Conservation (phyloP, 2,888 invertebrate species). For the Seira sanloemensis region DNA sequence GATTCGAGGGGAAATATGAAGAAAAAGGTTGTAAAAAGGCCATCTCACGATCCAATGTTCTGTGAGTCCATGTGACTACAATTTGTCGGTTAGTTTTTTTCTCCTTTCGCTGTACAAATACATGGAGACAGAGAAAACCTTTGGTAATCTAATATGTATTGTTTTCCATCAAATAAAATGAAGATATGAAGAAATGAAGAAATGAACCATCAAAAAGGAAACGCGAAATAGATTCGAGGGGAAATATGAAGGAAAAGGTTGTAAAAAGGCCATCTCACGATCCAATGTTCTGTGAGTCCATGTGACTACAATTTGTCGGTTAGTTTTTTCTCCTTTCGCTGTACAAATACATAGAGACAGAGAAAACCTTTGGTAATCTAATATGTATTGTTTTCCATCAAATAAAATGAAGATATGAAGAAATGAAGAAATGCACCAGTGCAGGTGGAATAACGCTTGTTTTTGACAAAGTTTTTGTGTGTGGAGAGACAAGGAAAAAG, state of each 20-base stretch:
- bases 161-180: conserved; percentile 52
- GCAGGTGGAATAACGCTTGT: not conserved
- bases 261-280: conserved; percentile 25
- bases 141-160: conserved; percentile 57
- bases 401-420: conserved; percentile 20
- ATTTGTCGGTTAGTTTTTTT: too few relatives aligned
- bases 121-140: not conserved
- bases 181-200: not conserved
- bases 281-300: not conserved
- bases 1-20: not conserved
- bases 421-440: conserved; percentile 8
- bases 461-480: conserved; percentile 8
- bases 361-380: conserved; percentile 45
- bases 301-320: conserved; percentile 13
- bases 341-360: not conserved
- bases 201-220: conserved; percentile 15
- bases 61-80: not conserved
- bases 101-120: too few relatives aligned
- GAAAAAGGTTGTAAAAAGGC: conserved; percentile 28
- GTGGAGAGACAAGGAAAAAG: too few relatives aligned
- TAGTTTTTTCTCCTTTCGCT: too few relatives aligned
- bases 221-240: not conserved
- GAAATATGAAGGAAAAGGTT: conserved; percentile 5
- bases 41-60: not conserved
- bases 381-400: conserved; percentile 57